Evolutionary conservation across 2,888 invertebrate species (phyloP), one percentile per base, ranked within the genome.

Genomic region (Zygothrica quintamaculata): DNA sequence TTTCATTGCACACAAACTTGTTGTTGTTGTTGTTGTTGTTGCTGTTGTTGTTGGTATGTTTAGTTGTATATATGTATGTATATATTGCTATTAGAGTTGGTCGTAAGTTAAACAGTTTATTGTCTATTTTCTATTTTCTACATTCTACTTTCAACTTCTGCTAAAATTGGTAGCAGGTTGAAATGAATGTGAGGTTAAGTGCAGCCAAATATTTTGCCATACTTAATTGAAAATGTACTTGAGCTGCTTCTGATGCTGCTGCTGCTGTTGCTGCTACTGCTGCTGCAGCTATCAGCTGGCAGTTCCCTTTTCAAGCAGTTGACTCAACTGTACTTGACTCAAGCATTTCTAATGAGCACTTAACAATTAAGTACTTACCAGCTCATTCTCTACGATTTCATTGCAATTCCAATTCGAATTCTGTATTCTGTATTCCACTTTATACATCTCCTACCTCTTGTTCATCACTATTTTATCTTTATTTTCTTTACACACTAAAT

Each of bases 261-360:
- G n/a, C n/a, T n/a, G n/a, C n/a, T n/a, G n/a, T n/a, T n/a, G n/a
- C n/a, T n/a, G n/a, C n/a, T n/a, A n/a, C n/a, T n/a, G n/a, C n/a
- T 25, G 15, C 1, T 9, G 25, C 3, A 22, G 39, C 25, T 8
- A 39, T 42, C 34, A 42, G 26, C 37, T 33, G 50, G 42, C 34
- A 8, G 33, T 29, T 55, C 34, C 12, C 26, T 8, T 29, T 13
- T 26, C 56, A 40, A 15, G 33, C 11, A 37, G 22, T 56, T 31
- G 22, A 44, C 53, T 59, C 34, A 15, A 58, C 18, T 56, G 57
- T 43, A 33, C 42, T 55, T 51, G 67, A 53, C 42, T 78, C 26
- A 43, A 79, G 74, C 65, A 86, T 84, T 81, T 86, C 74, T 84
- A 81, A 81, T 81, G 86, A 86, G 86, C 77, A 84, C 80, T 81